Base-by-base conservation (phyloP, 1,140 invertebrate species). In the Limonius californicus region DNA sequence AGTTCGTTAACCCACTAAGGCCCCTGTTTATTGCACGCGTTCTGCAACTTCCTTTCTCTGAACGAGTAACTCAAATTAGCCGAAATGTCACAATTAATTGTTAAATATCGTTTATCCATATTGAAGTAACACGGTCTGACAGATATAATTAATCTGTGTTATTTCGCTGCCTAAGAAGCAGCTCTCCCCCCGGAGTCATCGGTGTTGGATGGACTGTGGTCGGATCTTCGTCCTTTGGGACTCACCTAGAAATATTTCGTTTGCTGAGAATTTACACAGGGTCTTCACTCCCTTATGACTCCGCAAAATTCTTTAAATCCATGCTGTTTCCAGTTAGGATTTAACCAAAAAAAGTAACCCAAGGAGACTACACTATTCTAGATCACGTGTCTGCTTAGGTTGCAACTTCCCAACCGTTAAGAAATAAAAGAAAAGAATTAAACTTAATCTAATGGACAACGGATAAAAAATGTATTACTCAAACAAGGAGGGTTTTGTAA, bases 101-200 rank as follows among this genome's bases (percentile, higher is more conserved):
- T 75, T 75, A 75, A 75, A 75, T 75, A 75, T 75, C 70, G 73
- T 73, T 74, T 74, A 74, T 75, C 72, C 71, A 63, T 64, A 66
- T 64, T 70, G 69, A 72, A 71, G 70, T 75, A 74, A 74, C 71
- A 68, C 65, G 68, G 71, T 71, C 73, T 75, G 73, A 75, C 73
- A 72, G 73, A 71, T 66, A 67, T 75, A 75, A 75, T 75, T 75
- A 75, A 75, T 75, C 73, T 75, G 73, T 68, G 73, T 75, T 75
- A 75, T 75, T 74, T 74, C 65, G 62, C 66, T 68, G 70, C 69
- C 69, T 67, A 72, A 72, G 71, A 72, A 72, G 68, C 68, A 63
- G 69, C 43, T 62, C 54, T 75, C 73, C 73, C 72, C 27, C 66
- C 67, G 72, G 73, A 75, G 72, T 67, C 72, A 73, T 74, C 72